phyloP scores from a whole-genome alignment of 2,797 vertebrate species.

The Coilia nasus region DNA sequence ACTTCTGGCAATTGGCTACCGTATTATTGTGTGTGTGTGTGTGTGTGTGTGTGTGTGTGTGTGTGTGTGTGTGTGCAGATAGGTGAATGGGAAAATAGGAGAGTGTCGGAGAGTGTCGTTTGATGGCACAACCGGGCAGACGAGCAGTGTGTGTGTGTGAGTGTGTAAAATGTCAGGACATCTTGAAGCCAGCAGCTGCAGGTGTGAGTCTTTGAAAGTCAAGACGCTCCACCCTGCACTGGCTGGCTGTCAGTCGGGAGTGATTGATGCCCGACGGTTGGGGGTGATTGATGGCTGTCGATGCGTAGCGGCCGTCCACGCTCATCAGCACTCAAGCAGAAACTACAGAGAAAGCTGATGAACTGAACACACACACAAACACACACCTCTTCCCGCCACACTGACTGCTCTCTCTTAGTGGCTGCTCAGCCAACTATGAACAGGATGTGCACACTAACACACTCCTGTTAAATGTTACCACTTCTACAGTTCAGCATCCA shows the following conservation, averaged over 20 bases:
- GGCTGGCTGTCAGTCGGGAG: not conserved
- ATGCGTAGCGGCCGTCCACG: not conserved
- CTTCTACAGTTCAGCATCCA: not conserved
- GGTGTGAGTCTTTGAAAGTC: constrained; percentile 60
- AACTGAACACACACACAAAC: not conserved
- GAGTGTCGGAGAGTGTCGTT: not conserved
- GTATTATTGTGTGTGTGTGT: not conserved
- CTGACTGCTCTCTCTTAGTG: not conserved
- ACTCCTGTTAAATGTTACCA: not conserved
- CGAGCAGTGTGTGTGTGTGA: constrained; percentile 30
- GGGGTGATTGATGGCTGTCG: not conserved
- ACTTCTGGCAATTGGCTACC: not conserved
- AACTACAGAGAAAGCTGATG: not conserved
- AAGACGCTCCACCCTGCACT: not conserved
- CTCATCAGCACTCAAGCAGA: not conserved
- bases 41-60: constrained; percentile 35
- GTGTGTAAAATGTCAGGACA: constrained; percentile 35
- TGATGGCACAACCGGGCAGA: not conserved
- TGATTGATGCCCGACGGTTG: too few relatives aligned
- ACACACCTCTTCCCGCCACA: not conserved
- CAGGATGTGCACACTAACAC: constrained; percentile 8
- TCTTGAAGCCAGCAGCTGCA: constrained; percentile 55
- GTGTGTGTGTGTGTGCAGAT: constrained; percentile 24
- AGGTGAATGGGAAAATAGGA: not conserved
- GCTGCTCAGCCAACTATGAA: not conserved